Evolutionary conservation across 2,888 invertebrate species (phyloP).

Genomic region (Brachylomia viminalis): DNA sequence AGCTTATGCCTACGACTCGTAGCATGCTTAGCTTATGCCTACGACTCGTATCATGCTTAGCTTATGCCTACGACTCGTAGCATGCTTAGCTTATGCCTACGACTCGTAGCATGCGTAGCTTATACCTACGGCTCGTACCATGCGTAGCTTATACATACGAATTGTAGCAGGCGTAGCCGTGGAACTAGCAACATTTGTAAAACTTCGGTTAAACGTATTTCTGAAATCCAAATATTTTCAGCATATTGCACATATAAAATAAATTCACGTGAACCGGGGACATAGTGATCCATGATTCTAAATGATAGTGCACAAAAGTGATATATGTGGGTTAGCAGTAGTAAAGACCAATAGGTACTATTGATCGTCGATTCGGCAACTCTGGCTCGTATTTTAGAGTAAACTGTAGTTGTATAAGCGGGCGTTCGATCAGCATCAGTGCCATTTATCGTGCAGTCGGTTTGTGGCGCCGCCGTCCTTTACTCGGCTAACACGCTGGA

Average conservation of each 20-base stretch:
- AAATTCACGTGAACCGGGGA: constrained; percentile 1
- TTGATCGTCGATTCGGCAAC: constrained; percentile 70
- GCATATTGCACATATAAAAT: constrained; percentile 1
- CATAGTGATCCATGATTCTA: constrained; percentile 45
- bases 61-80: constrained; percentile 6
- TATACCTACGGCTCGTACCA: not conserved
- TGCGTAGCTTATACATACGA: not conserved
- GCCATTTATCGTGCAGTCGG: constrained; percentile 77
- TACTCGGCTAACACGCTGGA: constrained; percentile 76
- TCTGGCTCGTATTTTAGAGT: constrained; percentile 78
- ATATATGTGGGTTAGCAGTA: constrained; percentile 67
- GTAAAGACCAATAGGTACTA: constrained; percentile 63
- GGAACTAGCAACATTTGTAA: not conserved
- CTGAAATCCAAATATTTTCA: constrained; percentile 9
- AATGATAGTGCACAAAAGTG: constrained; percentile 63
- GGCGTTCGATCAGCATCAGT: constrained; percentile 74
- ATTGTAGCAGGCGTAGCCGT: constrained; percentile 13
- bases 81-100: not conserved
- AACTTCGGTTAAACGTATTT: not conserved
- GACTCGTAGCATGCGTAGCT: not conserved
- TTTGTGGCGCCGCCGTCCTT: constrained; percentile 75
- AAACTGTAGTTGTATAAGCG: constrained; percentile 77
- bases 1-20: no score
- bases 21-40: no score
- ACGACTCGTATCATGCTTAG: not conserved